Percentiles rank a stretch among this genome's conserved stretches.
Conservation (phyloP, 2,113 vertebrate genomes). For the Antidorcas marsupialis region DNA sequence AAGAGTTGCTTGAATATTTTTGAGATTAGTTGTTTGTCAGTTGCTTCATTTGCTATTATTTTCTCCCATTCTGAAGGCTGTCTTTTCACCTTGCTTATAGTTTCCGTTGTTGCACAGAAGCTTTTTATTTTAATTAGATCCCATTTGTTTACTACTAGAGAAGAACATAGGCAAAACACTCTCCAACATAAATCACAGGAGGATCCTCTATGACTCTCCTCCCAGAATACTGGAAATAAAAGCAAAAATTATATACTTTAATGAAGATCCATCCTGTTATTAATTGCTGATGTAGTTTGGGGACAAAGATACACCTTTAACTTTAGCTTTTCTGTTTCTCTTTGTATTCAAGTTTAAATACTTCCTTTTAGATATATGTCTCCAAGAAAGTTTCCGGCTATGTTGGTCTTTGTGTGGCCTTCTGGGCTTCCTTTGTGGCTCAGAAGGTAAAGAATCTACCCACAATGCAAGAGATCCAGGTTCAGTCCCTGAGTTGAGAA, state of each 20-base stretch:
- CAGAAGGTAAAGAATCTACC: background rate
- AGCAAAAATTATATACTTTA: background rate
- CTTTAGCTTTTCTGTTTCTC: background rate
- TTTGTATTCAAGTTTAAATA: background rate
- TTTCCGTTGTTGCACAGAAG: too few species aligned
- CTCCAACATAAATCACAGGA: too few species aligned
- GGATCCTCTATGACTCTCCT: too few species aligned
- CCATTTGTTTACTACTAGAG: too few species aligned
- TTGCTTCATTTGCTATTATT: too few species aligned
- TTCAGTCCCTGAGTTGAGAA: background rate
- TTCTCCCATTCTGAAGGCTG: too few species aligned
- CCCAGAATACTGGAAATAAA: too few species aligned
- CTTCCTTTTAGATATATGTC: background rate
- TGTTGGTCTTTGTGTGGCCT: background rate
- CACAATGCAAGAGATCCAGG: background rate
- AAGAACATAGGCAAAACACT: too few species aligned
- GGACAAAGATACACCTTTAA: background rate
- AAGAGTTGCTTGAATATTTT: too few species aligned
- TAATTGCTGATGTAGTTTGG: background rate
- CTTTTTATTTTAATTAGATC: too few species aligned
- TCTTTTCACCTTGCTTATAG: too few species aligned
- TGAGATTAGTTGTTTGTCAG: too few species aligned
- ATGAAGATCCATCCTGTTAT: background rate
- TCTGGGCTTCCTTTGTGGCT: background rate
- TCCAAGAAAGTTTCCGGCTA: background rate